Base-by-base conservation (phyloP, 2,797 vertebrate species). In the Hippoglossus hippoglossus region DNA sequence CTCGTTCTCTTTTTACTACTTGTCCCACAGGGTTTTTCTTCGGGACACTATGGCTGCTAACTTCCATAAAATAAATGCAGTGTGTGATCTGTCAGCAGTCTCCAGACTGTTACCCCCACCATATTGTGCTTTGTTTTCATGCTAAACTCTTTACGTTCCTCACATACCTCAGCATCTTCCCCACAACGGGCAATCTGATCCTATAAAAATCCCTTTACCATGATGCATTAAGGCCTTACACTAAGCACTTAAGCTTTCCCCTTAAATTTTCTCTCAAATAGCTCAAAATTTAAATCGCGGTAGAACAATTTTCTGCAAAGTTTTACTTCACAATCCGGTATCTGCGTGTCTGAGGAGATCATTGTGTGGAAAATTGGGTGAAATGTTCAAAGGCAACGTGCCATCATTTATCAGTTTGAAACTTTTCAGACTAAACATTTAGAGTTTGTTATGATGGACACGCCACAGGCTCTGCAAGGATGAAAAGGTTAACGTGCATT, bases 1-100 rank as follows among this genome's bases (percentile, higher is more conserved):
- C 79, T 79, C 4, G 4, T 69, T 62, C 67, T 55, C 77, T 75
- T 72, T 79, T 78, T 53, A 82, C 75, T 57, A 79, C 83, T 80
- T 34, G 72, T 84, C 85, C 81, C 68, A 34, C 49, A 73, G 75
- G 75, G 77, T 72, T 76, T 83, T 87, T 78, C 75, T 75, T 65
- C 22, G 44, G 79, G 75, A 83, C 78, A 75, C 67, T 71, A 44
- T 46, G 77, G 50, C 84, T 84, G 75, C 73, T 75, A 84, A 82
- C 81, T 87, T 86, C 81, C 68, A 77, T 71, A 88, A 80, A 88
- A 81, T 86, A 85, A 87, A 89, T 74, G 66, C 69, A 71, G 77
- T 85, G 89, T 89, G 82, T 75, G 82, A 86, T 87, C 80, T 39
- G 85, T 90, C 88, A 89, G 87, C 86, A 87, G 77, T 86, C 80